Conservation (phyloP, 2,888 invertebrate species). For the Linnaemya tessellans region DNA sequence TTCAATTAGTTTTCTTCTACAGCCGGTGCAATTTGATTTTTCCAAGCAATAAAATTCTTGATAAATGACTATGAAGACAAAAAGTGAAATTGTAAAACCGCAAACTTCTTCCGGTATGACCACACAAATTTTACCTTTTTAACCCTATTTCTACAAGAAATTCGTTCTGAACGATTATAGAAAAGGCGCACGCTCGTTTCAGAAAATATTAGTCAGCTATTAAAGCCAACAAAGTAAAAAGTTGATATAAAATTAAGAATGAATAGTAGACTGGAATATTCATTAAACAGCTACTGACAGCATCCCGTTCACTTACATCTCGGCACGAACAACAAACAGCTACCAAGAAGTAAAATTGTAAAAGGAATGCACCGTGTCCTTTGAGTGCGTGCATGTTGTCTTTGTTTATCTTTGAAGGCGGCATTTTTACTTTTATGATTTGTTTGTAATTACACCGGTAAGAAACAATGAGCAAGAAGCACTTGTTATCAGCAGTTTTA, state of each 20-base stretch:
- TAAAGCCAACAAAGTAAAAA: not conserved
- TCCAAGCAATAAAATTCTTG: slow-evolving; percentile 38
- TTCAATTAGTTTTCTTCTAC: not conserved
- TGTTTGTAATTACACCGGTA: slow-evolving; percentile 49
- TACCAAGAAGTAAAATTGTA: not conserved
- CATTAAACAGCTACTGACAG: slow-evolving; percentile 17
- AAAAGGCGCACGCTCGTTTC: not conserved
- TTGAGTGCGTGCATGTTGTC: not conserved
- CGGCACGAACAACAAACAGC: slow-evolving; percentile 5
- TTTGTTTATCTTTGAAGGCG: slow-evolving; percentile 29
- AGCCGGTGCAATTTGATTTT: slow-evolving; percentile 23
- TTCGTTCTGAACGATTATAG: slow-evolving; percentile 3
- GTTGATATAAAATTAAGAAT: slow-evolving; percentile 20
- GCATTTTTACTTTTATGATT: slow-evolving; percentile 65
- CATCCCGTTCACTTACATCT: slow-evolving; percentile 1
- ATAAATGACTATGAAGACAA: slow-evolving; percentile 8
- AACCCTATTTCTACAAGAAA: slow-evolving; percentile 26
- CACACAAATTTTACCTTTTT: slow-evolving; percentile 37
- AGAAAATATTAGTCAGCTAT: not conserved
- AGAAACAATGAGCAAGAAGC: slow-evolving; percentile 44
- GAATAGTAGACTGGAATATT: slow-evolving; percentile 7
- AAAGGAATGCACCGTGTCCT: slow-evolving; percentile 22
- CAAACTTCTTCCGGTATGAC: slow-evolving; percentile 56
- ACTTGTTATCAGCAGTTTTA: slow-evolving; percentile 56
- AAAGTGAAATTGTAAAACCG: not conserved